Base-by-base conservation (phyloP, 2,888 invertebrate genomes). In the Tineola bisselliella region DNA sequence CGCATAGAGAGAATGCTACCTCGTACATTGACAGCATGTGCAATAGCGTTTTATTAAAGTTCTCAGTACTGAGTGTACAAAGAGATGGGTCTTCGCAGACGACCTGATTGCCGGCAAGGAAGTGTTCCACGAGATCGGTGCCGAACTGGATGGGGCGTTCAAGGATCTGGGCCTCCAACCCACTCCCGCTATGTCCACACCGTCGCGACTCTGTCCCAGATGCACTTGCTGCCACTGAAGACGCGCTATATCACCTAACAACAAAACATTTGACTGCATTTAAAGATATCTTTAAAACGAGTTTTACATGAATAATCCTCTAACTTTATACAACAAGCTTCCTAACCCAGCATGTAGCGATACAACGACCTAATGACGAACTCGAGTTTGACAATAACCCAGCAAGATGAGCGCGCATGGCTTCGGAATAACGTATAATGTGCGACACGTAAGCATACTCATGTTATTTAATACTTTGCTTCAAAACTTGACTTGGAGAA, bases 141-240 rank as follows among this genome's bases (percentile, higher is more conserved):
- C 95, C 79, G 96, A 96, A 84, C 89, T 97, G 89, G 96, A 97
- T 89, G 88, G 90, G 77, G 95, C 97, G 70, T 96, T 97, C 90
- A 90, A 91, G 76, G 94, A 94, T 81, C 80, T 87, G 63, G 82
- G 79, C 19, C 68, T 86, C 69, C 75, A 75, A 66, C 61, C 68
- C 62, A 63, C 71, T 62, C 65, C 69, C 4, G 48, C 57, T 13
- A 17, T 60, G 11, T 10, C 44, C 18, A 63, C 64, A 62, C 63
- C 60, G 65, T 57, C 48, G 66, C 74, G 76, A 65, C 63, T 66
- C 66, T 84, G 84, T 78, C 77, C 78, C 30, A 79, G 81, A 65
- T 84, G 83, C 78, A 78, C 81, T 19, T 82, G 84, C 79, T 86
- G 83, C 77, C 84, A 86, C 67, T 86, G 72, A 79, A 15, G 65